Evolutionary conservation across 2,797 vertebrate genomes (phyloP).

Genomic region (Graptemys geographica): DNA sequence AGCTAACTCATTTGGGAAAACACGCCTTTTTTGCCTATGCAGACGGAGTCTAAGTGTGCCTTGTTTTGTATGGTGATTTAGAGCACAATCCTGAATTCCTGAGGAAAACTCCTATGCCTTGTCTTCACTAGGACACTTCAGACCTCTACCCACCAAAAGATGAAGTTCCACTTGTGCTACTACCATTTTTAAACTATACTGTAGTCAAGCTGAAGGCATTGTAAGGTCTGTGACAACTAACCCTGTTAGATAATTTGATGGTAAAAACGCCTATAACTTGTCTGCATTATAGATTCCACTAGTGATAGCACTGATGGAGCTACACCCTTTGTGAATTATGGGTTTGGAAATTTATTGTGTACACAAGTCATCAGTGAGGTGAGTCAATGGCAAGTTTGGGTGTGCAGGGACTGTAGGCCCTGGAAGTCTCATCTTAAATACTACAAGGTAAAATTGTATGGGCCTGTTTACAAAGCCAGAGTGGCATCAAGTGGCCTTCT

Average conservation of each 20-base stretch:
- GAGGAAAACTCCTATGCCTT: background rate
- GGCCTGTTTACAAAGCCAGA: background rate
- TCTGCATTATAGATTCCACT: background rate
- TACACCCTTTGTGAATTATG: background rate
- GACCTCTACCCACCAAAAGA: background rate
- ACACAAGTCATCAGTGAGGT: background rate
- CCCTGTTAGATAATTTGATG: fast-evolving
- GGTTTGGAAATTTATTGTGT: slow-evolving; percentile 27
- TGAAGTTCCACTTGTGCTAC: background rate
- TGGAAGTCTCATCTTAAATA: background rate
- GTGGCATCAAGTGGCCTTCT: background rate
- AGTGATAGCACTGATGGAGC: background rate
- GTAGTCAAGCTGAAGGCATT: background rate
- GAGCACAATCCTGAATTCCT: background rate
- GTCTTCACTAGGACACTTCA: background rate
- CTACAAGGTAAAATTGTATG: background rate
- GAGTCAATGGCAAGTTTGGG: slow-evolving; percentile 8
- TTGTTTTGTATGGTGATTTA: background rate
- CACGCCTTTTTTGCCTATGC: background rate
- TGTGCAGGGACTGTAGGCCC: background rate
- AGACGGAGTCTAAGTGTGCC: background rate
- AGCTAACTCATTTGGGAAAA: background rate
- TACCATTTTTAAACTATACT: background rate
- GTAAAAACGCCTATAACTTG: slow-evolving; percentile 1
- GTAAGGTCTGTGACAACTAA: background rate